phyloP scores from a whole-genome alignment of 2,113 vertebrate genomes.

The Lynx canadensis region DNA sequence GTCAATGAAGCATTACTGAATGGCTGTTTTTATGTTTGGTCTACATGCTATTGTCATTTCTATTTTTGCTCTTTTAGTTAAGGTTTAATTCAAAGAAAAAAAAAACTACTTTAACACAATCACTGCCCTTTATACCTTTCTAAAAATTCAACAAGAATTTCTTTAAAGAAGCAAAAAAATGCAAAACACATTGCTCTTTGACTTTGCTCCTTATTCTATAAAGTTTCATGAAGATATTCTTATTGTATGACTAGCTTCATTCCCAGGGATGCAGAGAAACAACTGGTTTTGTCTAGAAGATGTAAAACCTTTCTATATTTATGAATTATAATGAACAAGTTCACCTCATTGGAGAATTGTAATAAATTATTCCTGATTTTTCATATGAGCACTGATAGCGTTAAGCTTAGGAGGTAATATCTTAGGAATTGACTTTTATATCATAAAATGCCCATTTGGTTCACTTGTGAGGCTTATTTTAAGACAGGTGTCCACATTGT shows the following conservation, averaged over 20 bases:
- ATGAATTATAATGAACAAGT: conserved; percentile 4
- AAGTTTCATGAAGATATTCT: background rate
- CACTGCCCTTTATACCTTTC: background rate
- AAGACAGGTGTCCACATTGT: background rate
- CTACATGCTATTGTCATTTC: background rate
- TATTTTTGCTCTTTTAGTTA: background rate
- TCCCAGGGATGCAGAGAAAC: background rate
- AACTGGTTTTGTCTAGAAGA: background rate
- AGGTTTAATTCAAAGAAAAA: background rate
- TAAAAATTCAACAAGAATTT: background rate
- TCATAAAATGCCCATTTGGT: background rate
- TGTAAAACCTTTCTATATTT: conserved; percentile 35
- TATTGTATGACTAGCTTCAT: background rate
- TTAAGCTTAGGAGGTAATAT: background rate
- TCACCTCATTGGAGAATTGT: background rate
- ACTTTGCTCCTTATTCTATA: background rate
- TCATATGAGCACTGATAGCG: background rate
- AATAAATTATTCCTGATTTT: conserved; percentile 41
- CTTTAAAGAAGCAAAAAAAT: background rate
- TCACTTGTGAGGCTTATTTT: background rate
- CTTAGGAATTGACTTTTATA: background rate
- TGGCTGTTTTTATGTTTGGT: background rate
- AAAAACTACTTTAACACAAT: background rate
- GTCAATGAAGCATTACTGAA: background rate
- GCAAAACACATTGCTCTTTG: background rate